Base-by-base conservation (phyloP, 2,797 vertebrate species). In the Sardinella longiceps region DNA sequence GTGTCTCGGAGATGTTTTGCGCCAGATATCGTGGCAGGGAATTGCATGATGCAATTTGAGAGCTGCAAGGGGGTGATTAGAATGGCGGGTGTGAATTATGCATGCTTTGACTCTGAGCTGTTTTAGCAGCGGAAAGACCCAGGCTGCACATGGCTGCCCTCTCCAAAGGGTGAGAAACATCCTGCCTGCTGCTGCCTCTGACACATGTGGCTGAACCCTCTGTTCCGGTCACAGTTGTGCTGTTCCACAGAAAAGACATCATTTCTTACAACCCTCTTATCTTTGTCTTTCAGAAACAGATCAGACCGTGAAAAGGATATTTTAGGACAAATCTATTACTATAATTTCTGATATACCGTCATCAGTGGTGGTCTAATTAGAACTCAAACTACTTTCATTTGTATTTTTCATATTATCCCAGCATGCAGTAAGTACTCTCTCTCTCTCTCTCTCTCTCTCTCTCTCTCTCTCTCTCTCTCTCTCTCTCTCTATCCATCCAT, bases 51-150 rank as follows among this genome's bases (percentile, higher is more conserved):
- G 70, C 63, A 70, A 70, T 70, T 77, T 77, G 33, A 77, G 33
- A 37, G 33, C 20, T 77, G 70, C 33, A 39, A 23, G 70, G 37
- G 33, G 18, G 12, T 77, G 70, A 77, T 77, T 77, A 77, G 43
- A 77, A 77, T 77, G 37, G 25, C 20, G 70, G 70, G 70, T 77
- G 70, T 77, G 37, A 77, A 77, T 77, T 77, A 77, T 77, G 70
- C 70, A 77, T 77, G 70, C 28, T 23, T 14, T 23, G 37, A 5
- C 70, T 77, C 37, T 77, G 33, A 77, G 70, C 70, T 43, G 70
- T 43, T 43, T 43, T 77, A 37, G 70, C 70, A 77, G 18, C 2
- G 18, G 12, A 74, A 15, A 20, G 33, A 20, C 15, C 7, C 37
- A 39, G 30, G 37, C n/a, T n/a, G n/a, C 66, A 20, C 66, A 39